These are phyloP conservation scores for Drosophila sp. DNA, from an alignment of 1,140 invertebrate species.

Conservation along the genomic window DNA sequence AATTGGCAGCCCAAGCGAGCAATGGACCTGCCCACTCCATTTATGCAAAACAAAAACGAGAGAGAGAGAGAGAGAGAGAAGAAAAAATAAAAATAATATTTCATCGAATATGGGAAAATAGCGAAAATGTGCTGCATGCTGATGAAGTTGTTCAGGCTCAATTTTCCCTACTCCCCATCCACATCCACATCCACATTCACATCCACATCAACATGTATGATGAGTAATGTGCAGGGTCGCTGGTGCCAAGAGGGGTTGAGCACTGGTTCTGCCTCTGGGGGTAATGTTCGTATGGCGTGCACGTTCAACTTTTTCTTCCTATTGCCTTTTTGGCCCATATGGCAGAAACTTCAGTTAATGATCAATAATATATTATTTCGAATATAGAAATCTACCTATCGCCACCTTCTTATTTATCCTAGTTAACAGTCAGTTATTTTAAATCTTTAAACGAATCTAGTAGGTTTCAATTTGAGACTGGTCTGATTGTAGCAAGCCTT, in stretches of 20 bases:
- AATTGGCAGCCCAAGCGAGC: conserved; percentile 45
- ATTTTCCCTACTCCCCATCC: background rate
- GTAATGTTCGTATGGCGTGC: conserved; percentile 76
- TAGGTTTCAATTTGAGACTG: background rate
- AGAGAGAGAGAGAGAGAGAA: conserved; percentile 5
- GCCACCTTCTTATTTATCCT: no score
- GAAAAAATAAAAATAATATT: conserved; percentile 60
- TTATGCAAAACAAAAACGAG: conserved; percentile 66
- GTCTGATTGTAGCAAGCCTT: conserved; percentile 12
- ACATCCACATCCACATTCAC: background rate
- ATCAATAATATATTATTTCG: conserved; percentile 36
- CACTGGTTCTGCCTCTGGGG: background rate
- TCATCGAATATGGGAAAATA: conserved; percentile 70
- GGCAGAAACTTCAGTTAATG: conserved; percentile 36
- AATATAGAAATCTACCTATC: no score
- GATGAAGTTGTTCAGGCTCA: conserved; percentile 48
- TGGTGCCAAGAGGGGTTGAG: conserved; percentile 5
- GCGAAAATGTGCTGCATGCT: conserved; percentile 45
- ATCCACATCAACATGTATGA: conserved; percentile 39
- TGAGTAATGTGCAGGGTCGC: conserved; percentile 68
- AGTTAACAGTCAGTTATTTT: no score
- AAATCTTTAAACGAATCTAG: no score
- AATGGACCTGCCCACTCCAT: conserved; percentile 29
- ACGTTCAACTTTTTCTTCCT: conserved; percentile 3
- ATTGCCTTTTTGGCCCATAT: conserved; percentile 41